Conservation (phyloP, 2,113 vertebrate species). For the Charadrius vociferus region DNA sequence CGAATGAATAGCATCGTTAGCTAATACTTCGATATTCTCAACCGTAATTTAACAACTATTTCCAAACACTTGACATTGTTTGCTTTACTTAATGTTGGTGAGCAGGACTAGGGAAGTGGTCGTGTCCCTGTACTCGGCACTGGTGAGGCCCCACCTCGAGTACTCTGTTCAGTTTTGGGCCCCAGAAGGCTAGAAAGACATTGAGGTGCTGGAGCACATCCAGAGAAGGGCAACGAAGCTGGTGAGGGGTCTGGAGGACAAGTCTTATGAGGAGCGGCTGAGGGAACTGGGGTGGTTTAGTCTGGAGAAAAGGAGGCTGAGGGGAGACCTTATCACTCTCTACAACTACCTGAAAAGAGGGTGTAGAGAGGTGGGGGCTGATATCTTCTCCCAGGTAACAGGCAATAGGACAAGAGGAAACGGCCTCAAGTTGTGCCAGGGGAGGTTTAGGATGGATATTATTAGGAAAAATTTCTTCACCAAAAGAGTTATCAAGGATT, state of each 20-base stretch:
- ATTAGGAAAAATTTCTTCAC: background rate
- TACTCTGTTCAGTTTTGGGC: background rate
- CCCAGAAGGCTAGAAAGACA: background rate
- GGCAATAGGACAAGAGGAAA: background rate
- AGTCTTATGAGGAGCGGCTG: background rate
- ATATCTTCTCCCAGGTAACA: background rate
- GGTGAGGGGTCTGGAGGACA: background rate
- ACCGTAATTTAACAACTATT: background rate
- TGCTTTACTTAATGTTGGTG: background rate
- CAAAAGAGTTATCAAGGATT: background rate
- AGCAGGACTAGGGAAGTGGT: background rate
- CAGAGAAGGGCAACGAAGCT: background rate
- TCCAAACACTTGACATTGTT: background rate
- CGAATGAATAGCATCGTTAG: background rate
- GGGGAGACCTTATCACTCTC: background rate
- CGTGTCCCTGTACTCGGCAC: background rate
- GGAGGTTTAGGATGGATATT: background rate
- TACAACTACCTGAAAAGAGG: background rate
- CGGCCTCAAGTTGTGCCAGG: background rate
- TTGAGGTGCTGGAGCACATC: background rate
- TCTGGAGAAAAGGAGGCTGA: background rate
- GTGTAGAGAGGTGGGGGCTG: too few species aligned
- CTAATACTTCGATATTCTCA: background rate
- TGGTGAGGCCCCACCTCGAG: background rate
- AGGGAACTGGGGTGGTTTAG: background rate